Evolutionary conservation across 2,888 invertebrate genomes (phyloP), one percentile per base, ranked within the genome.

Genomic region (Melangyna quadrimaculata): DNA sequence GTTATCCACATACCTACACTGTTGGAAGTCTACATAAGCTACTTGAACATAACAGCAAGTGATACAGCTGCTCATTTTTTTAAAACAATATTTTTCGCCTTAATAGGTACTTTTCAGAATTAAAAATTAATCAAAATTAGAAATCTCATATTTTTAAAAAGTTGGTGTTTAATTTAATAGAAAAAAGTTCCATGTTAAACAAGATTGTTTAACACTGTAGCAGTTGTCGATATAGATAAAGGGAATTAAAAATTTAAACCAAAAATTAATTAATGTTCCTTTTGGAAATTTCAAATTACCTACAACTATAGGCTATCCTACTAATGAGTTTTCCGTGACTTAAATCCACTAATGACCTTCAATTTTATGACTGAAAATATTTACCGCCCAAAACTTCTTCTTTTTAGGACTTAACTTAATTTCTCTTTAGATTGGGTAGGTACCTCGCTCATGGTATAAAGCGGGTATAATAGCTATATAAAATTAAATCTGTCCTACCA

Each of bases 401-500:
- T 8, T 14, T 40, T 29, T 6, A 22, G 22, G 32, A 51, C 24
- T 45, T 32, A 51, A 51, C 32, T 67, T 51, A 65, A 65, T 65
- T 65, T 65, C 19, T 65, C 27, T 12, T 10, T 5, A 17, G 29
- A 55, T 10, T 10, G n/a, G 29, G 9, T 14, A 37, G 40, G 17
- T 37, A 17, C 17, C 43, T 4, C 6, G 14, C 14, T 65, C 8
- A 12, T 59, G 35, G 8, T 22, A 48, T 22, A 32, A 67, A 19
- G 9, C 48, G 35, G 51, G n/a, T 67, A n/a, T n/a, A 48, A 51
- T 51, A 51, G 51, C 32, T 48, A 35, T 22, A 67, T 67, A 51
- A 67, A 67, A 51, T 51, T 48, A 67, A 67, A 67, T 67, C 48
- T 67, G 67, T 67, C 67, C 32, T n/a, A 67, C 35, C 48, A 67